A percentile compares a stretch with the other conserved stretches of the same genome.
Conservation (phyloP, 1,140 invertebrate species). For the Belonocnema kinseyi region DNA sequence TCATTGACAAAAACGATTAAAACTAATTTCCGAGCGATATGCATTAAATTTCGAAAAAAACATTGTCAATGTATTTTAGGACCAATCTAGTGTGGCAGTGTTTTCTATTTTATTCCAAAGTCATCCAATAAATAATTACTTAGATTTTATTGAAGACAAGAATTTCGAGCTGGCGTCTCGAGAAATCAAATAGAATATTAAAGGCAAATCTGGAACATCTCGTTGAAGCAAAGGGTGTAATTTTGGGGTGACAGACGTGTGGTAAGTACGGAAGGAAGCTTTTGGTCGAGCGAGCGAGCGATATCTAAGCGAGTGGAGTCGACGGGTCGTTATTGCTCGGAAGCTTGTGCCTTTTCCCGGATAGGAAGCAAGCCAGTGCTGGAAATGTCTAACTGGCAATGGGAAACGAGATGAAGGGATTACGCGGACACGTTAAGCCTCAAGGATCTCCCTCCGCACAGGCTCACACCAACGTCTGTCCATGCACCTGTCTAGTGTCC, state of each 20-base stretch:
- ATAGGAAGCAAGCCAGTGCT: constrained; percentile 4
- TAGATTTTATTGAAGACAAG: too few species aligned
- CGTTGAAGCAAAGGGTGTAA: neutral
- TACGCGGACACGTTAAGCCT: constrained; percentile 23
- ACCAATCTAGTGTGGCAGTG: too few species aligned
- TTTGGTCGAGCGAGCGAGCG: too few species aligned
- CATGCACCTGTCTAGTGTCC: neutral
- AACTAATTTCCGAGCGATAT: too few species aligned
- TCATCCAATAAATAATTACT: too few species aligned
- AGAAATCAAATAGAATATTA: too few species aligned
- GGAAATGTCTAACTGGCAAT: constrained; percentile 27
- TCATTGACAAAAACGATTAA: too few species aligned
- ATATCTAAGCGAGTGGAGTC: neutral
- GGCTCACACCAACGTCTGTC: constrained; percentile 18
- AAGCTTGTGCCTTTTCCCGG: constrained; percentile 1
- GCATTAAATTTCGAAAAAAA: too few species aligned
- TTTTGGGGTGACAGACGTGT: constrained; percentile 5
- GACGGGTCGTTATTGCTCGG: constrained; percentile 23
- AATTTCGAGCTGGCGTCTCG: too few species aligned
- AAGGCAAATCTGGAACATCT: neutral
- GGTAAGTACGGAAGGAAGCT: constrained; percentile 4
- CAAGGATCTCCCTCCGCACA: constrained; percentile 3
- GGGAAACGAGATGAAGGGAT: constrained; percentile 30
- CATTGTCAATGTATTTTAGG: too few species aligned
- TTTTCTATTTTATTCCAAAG: too few species aligned